phyloP scores from a whole-genome alignment of 2,797 vertebrate genomes.

The Anguilla megastoma region DNA sequence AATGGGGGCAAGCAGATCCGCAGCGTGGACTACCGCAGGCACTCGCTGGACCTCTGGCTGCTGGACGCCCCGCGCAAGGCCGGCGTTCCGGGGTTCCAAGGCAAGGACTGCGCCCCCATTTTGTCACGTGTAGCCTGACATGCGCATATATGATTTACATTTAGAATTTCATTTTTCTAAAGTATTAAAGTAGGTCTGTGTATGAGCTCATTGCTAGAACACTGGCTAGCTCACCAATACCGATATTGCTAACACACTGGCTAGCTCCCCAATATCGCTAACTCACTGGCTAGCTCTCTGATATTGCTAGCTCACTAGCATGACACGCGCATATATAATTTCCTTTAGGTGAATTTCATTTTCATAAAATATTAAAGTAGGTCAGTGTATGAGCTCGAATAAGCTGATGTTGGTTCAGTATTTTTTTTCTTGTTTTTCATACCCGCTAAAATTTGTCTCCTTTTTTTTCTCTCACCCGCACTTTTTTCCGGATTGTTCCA shows the following conservation, averaged over 20 bases:
- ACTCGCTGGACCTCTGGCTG: constrained; percentile 97
- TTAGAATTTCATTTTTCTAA: not conserved
- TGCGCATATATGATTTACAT: too few species aligned
- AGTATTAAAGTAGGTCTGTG: not conserved
- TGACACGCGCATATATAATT: too few species aligned
- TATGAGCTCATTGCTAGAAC: too few species aligned
- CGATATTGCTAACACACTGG: too few species aligned
- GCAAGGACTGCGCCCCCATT: constrained; percentile 59
- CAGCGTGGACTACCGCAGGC: constrained; percentile 97
- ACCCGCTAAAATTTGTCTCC: not conserved
- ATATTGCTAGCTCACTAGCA: too few species aligned
- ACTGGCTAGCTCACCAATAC: too few species aligned
- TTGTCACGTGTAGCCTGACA: not conserved
- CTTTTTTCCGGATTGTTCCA: not conserved
- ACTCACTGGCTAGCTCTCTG: too few species aligned
- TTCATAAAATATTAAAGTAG: not conserved
- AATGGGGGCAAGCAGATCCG: constrained; percentile 97
- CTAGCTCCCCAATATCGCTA: too few species aligned
- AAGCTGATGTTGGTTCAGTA: not conserved
- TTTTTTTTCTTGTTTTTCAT: constrained; percentile 39
- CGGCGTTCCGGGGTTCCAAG: constrained; percentile 88
- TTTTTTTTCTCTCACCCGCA: too few species aligned
- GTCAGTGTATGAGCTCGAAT: too few species aligned
- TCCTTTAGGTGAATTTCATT: not conserved
- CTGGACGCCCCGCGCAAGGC: constrained; percentile 90